Percentiles rank a stretch among this genome's conserved stretches.
phyloP scores from a whole-genome alignment of 2,113 vertebrate species.

The Notiomystis cincta region DNA sequence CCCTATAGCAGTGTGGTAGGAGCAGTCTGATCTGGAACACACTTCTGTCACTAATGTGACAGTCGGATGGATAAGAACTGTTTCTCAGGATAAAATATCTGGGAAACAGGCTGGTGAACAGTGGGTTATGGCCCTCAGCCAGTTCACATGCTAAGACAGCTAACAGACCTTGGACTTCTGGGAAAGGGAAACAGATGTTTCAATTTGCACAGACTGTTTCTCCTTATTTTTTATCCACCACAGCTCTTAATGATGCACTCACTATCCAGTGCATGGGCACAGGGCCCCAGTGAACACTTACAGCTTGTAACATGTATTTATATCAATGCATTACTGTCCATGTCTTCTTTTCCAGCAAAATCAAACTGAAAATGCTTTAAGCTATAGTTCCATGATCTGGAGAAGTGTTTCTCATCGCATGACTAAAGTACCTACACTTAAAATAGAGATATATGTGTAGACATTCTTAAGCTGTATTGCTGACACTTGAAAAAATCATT shows the following conservation, averaged over 20 bases:
- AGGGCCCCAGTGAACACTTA: neutral
- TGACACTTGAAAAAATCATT: neutral
- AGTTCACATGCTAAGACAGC: conserved; percentile 24
- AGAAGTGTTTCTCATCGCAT: neutral
- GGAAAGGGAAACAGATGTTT: conserved; percentile 56
- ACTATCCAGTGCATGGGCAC: neutral
- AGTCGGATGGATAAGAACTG: neutral
- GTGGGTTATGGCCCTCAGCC: conserved; percentile 21
- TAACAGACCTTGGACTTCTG: conserved; percentile 39
- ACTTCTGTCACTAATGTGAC: conserved; percentile 22
- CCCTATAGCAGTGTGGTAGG: neutral
- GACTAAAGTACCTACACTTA: neutral
- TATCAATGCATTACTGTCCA: neutral
- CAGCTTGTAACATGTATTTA: neutral
- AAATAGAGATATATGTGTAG: neutral
- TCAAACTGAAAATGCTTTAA: neutral
- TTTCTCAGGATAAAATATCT: conserved; percentile 56
- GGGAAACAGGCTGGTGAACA: conserved; percentile 54
- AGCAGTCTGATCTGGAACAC: conserved; percentile 26
- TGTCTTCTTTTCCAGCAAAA: neutral
- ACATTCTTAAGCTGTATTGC: neutral
- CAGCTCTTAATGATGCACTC: neutral
- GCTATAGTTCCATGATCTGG: neutral
- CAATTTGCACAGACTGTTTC: conserved; percentile 27
- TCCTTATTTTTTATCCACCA: neutral